These are phyloP conservation scores for Neoniphon sammara DNA, from an alignment of 2,797 vertebrate genomes.

Conservation along the genomic window DNA sequence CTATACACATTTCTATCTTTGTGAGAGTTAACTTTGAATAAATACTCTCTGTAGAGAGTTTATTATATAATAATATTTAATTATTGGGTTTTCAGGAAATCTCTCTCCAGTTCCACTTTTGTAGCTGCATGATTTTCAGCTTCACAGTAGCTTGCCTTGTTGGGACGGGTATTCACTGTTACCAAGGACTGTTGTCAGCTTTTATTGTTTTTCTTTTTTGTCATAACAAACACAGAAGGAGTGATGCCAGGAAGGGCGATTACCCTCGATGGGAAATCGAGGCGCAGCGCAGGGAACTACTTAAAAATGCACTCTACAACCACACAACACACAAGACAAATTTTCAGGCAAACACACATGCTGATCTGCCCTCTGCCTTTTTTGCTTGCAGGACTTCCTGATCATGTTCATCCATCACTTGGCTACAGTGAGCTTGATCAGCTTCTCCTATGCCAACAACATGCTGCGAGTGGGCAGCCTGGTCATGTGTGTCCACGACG, in stretches of 20 bases:
- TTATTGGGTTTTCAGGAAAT: too few species aligned
- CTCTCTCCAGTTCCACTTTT: too few species aligned
- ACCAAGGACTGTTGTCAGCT: too few species aligned
- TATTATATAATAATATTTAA: too few species aligned
- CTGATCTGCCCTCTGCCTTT: not conserved
- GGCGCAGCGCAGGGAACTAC: not conserved
- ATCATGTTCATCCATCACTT: slow-evolving; percentile 95
- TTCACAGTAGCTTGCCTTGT: too few species aligned
- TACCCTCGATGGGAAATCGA: not conserved
- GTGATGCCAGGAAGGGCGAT: not conserved
- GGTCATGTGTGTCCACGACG: slow-evolving; percentile 90
- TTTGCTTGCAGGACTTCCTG: slow-evolving; percentile 87
- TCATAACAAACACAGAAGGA: too few species aligned
- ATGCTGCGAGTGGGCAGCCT: slow-evolving; percentile 92
- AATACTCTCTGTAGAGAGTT: not conserved
- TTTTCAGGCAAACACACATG: not conserved
- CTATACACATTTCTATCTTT: not conserved
- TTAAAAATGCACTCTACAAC: not conserved
- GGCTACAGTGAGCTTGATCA: slow-evolving; percentile 87
- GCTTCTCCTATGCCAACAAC: slow-evolving; percentile 92
- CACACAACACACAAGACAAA: not conserved
- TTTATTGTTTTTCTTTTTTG: too few species aligned
- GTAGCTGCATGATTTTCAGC: too few species aligned
- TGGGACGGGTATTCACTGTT: too few species aligned
- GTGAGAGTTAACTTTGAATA: not conserved